Conservation (phyloP, 2,113 vertebrate species). For the Eurypyga helias region DNA sequence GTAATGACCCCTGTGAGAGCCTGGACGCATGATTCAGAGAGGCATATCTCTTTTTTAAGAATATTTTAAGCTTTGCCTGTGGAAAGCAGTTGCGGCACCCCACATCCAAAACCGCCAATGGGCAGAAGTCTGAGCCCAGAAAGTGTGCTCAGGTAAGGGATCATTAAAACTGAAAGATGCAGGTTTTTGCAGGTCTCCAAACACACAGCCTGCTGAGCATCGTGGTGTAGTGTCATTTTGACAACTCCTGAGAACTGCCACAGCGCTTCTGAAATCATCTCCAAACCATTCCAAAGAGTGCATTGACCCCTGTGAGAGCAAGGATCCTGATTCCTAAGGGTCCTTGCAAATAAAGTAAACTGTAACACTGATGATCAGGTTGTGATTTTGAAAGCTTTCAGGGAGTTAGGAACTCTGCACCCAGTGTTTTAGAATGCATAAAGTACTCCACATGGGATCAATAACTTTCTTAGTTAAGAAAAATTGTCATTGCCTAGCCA, state of each 20-base stretch:
- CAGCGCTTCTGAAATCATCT: not conserved
- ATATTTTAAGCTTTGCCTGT: not conserved
- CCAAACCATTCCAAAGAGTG: not conserved
- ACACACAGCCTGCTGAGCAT: not conserved
- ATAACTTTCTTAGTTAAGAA: not conserved
- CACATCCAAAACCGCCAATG: not conserved
- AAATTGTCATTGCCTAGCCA: not conserved
- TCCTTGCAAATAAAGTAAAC: not conserved
- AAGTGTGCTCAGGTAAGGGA: not conserved
- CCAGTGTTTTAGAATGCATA: not conserved
- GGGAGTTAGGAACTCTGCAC: not conserved
- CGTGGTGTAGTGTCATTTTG: accelerated
- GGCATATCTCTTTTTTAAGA: not conserved
- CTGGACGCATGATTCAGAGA: not conserved
- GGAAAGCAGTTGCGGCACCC: not conserved
- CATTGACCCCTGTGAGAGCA: not conserved
- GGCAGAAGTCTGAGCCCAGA: not conserved
- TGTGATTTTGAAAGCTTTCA: not conserved
- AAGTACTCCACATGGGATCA: not conserved
- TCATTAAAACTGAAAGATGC: not conserved
- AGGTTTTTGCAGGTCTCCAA: not conserved
- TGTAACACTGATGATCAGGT: not conserved
- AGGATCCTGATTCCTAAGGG: not conserved
- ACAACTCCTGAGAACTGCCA: not conserved
- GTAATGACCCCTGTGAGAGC: not conserved